Evolutionary conservation across 1,140 invertebrate species (phyloP).

Genomic region (Dermatophagoides farinae): DNA sequence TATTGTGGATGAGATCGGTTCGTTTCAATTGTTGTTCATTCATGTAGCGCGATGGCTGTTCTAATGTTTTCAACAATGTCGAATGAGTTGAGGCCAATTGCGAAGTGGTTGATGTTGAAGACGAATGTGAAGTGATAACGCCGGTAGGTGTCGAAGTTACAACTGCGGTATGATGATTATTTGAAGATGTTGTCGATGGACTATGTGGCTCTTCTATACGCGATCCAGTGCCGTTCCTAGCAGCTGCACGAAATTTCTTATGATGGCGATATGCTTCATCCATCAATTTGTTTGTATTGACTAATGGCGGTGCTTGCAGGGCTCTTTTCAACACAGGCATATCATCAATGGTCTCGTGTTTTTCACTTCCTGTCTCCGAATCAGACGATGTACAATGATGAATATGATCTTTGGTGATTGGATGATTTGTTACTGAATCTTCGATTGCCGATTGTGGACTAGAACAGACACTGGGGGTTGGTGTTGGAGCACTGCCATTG

Average conservation of each 20-base stretch:
- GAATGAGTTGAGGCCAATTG: conserved; percentile 60
- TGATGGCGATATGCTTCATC: conserved; percentile 83
- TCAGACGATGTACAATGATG: conserved; percentile 20
- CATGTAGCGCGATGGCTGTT: conserved; percentile 59
- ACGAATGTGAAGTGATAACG: background rate
- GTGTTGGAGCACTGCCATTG: conserved; percentile 26
- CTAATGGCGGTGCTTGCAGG: conserved; percentile 62
- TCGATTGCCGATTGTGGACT: conserved; percentile 56
- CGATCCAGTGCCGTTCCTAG: conserved; percentile 21
- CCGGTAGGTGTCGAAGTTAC: background rate
- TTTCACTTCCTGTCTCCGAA: conserved; percentile 30
- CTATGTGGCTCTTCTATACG: conserved; percentile 10
- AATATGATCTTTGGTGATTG: conserved; percentile 31
- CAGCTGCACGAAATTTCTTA: conserved; percentile 64
- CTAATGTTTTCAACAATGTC: conserved; percentile 59
- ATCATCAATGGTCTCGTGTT: conserved; percentile 44
- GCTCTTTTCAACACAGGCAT: conserved; percentile 82
- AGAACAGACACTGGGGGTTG: conserved; percentile 44
- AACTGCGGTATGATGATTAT: background rate
- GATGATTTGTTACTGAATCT: conserved; percentile 34
- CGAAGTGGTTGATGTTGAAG: conserved; percentile 12
- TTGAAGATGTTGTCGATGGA: conserved; percentile 13
- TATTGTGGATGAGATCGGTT: conserved; percentile 68
- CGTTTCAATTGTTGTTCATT: conserved; percentile 68
- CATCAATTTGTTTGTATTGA: conserved; percentile 56